A percentile compares a stretch with the other conserved stretches of the same genome.
Conservation (phyloP, 2,113 vertebrate species). For the Phodopus roborovskii region DNA sequence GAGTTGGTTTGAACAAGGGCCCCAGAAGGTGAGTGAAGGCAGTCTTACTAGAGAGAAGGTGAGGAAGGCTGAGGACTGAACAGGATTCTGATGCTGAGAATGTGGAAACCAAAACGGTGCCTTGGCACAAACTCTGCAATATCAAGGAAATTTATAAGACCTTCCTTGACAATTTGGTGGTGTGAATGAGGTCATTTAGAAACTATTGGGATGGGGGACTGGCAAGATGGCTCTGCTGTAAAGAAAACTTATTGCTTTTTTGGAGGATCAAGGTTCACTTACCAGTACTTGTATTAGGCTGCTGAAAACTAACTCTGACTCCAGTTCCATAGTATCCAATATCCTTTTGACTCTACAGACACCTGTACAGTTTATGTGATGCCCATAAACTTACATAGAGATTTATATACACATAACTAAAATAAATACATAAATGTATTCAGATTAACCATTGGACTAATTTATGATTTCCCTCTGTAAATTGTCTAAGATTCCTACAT, state of each 20-base stretch:
- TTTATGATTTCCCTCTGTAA: not conserved
- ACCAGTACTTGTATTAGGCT: not conserved
- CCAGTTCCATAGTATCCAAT: not conserved
- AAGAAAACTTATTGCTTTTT: not conserved
- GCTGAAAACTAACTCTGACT: not conserved
- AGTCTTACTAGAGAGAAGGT: not conserved
- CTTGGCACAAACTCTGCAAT: not conserved
- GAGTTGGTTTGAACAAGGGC: not conserved
- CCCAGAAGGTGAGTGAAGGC: not conserved
- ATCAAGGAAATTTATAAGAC: not conserved
- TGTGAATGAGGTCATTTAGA: not conserved
- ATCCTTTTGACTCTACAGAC: not conserved
- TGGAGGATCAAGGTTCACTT: not conserved
- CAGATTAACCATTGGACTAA: not conserved
- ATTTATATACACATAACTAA: no score
- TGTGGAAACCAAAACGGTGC: not conserved
- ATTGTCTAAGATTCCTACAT: not conserved
- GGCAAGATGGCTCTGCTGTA: not conserved
- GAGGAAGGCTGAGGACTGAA: not conserved
- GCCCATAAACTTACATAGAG: not conserved
- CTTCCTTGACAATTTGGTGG: not conserved
- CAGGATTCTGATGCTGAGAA: not conserved
- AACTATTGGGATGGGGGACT: not conserved
- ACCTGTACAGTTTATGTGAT: not conserved
- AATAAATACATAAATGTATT: not conserved